Base-by-base conservation (phyloP, 2,113 vertebrate species). In the Barbus barbus region DNA sequence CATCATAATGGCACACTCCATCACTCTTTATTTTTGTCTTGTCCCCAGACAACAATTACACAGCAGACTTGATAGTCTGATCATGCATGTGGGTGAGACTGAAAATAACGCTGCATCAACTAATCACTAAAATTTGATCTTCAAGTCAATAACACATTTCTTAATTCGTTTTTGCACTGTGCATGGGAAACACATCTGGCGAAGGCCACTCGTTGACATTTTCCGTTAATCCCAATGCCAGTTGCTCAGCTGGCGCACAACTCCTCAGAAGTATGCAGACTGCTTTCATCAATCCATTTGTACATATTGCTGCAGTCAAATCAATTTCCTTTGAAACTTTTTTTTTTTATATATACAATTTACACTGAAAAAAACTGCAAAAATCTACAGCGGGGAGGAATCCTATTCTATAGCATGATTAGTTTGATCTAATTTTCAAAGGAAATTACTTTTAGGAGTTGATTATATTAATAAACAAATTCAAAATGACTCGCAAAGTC, bases 1-100 rank as follows among this genome's bases (percentile, higher is more conserved):
- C 78, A 65, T 80, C 58, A 65, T 79, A 26, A 46, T 28, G 77
- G 28, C 58, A 63, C 41, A 11, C 33, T 61, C 22, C 20, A 78
- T 61, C 9, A 44, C 33, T 44, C 28, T 44, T 79, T 16, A 56
- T 31, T 56, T 72, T 56, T 31, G 38, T 38, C 28, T n/a, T 33
- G 24, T 28, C 16, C 14, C 74, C 12, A 33, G 5, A 67, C 3
- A 26, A 26, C 20, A 44, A 46, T 65, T 81, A 33, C 14, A 51
- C 24, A 13, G 16, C 16, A 48, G n/a, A 81, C 78, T 81, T 81
- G 24, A 46, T 31, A 46, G 58, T 63, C 60, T 28, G 41, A 80
- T 26, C 38, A 48, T 65, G 60, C 13, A 60, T 28, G n/a, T 9
- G 77, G 36, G 36, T 44, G 24, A 63, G 16, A 44, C 44, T 26